phyloP scores from a whole-genome alignment of 2,113 vertebrate genomes.

The Microcebus murinus region DNA sequence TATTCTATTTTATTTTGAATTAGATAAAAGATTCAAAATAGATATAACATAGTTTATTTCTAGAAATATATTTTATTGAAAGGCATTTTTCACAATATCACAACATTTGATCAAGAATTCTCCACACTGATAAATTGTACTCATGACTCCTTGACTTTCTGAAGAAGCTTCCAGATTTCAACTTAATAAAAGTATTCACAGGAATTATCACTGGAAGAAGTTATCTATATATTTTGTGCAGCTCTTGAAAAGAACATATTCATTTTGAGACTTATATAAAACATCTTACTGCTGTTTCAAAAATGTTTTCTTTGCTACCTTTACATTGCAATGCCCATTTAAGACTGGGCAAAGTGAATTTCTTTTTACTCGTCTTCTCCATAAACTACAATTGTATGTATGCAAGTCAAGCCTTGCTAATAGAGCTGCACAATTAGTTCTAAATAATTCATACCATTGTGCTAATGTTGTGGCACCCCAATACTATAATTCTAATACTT shows the following conservation, averaged over 20 bases:
- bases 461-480: background rate
- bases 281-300: background rate
- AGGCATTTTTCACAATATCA: background rate
- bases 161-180: background rate
- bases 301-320: background rate
- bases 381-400: background rate
- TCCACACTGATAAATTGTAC: background rate
- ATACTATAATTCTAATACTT: background rate
- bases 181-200: background rate
- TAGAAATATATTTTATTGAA: background rate
- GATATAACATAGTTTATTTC: background rate
- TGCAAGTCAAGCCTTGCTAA: background rate
- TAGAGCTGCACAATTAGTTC: background rate
- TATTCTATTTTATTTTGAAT: background rate
- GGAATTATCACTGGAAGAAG: background rate
- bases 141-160: background rate
- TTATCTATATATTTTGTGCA: background rate
- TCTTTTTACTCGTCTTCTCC: background rate
- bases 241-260: background rate
- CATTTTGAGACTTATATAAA: background rate
- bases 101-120: background rate
- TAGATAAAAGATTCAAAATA: background rate
- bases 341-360: background rate
- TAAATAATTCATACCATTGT: background rate
- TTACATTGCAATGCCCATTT: background rate